phyloP scores from a whole-genome alignment of 2,888 invertebrate species.

The Cantharis lateralis region DNA sequence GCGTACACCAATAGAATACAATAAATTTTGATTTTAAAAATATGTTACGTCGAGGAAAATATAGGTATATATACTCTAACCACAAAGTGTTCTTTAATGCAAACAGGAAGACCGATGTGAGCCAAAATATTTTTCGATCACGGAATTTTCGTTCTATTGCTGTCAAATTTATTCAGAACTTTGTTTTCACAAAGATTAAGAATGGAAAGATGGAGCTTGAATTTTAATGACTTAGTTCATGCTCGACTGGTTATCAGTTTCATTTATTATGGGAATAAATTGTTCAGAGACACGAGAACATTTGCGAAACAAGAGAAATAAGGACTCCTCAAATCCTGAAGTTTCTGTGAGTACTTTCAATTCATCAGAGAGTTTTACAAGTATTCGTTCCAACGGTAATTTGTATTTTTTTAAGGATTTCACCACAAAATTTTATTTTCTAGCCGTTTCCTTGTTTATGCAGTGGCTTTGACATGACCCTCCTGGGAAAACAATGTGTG shows the following conservation, averaged over 20 bases:
- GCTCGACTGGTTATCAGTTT: background rate
- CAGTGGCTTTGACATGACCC: background rate
- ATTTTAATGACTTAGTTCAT: background rate
- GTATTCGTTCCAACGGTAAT: background rate
- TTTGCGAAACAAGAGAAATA: background rate
- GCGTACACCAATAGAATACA: background rate
- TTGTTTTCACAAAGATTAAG: background rate
- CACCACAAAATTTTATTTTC: background rate
- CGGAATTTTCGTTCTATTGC: background rate
- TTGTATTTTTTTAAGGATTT: background rate
- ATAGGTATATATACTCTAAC: no score
- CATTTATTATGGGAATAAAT: background rate
- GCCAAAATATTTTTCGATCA: background rate
- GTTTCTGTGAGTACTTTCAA: background rate
- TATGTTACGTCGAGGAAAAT: no score
- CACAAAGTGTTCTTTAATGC: background rate
- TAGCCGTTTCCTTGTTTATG: background rate
- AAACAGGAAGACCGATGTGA: background rate
- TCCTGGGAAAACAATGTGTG: background rate
- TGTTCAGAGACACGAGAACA: background rate
- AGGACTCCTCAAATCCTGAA: background rate
- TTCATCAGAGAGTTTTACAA: background rate
- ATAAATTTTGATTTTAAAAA: background rate
- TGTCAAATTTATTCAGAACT: background rate
- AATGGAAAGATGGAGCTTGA: background rate